These are phyloP conservation scores for Chelidonichthys spinosus DNA, from an alignment of 2,797 vertebrate species.

Conservation along the genomic window DNA sequence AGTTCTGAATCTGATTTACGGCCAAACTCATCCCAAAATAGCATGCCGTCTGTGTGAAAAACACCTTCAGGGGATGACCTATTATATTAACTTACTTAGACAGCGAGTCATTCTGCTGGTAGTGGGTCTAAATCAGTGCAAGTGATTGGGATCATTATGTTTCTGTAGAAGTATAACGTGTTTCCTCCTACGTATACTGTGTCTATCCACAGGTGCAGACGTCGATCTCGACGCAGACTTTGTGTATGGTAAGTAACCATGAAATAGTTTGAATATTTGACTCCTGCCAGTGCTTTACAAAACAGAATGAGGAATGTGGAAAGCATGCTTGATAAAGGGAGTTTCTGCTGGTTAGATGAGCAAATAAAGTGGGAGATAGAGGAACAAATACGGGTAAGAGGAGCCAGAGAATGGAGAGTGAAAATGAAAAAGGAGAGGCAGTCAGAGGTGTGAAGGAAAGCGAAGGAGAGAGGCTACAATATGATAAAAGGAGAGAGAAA, in stretches of 20 bases:
- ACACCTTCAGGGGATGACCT: slow-evolving; percentile 18
- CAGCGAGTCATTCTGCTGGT: background rate
- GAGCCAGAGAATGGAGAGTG: background rate
- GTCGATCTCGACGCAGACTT: slow-evolving; percentile 81
- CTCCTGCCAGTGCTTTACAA: background rate
- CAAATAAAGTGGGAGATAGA: slow-evolving; percentile 6
- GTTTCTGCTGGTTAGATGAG: slow-evolving; percentile 1
- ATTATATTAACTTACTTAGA: slow-evolving; percentile 3
- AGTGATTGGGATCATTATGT: background rate
- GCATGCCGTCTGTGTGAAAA: background rate
- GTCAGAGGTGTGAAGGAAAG: background rate
- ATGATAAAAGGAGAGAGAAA: background rate
- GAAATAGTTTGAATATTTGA: slow-evolving; percentile 11
- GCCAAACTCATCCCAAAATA: background rate
- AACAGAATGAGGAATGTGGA: background rate
- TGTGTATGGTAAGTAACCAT: slow-evolving; percentile 79
- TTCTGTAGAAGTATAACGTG: background rate
- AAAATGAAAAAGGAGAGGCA: background rate
- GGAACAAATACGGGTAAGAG: background rate
- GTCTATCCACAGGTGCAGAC: slow-evolving; percentile 50
- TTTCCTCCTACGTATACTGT: background rate
- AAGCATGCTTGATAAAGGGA: background rate
- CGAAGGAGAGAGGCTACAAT: background rate
- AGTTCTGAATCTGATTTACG: slow-evolving; percentile 1
- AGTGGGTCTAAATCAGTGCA: background rate